phyloP scores from a whole-genome alignment of 2,888 invertebrate genomes.

The Meganola albula region DNA sequence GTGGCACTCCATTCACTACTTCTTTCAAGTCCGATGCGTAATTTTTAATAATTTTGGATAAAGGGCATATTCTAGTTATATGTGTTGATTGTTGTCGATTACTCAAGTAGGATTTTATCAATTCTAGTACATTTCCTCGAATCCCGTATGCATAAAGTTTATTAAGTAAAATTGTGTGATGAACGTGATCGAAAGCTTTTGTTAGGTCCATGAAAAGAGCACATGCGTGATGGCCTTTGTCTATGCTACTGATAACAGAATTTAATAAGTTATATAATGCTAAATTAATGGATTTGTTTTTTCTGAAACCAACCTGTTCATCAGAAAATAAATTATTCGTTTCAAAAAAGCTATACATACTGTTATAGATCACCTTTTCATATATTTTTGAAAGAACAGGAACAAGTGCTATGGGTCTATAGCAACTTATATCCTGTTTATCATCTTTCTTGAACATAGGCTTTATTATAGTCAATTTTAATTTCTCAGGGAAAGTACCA shows the following conservation, averaged over 20 bases:
- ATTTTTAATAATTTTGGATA: too few relatives aligned
- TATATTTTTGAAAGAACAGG: not conserved
- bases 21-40: not conserved
- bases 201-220: not conserved
- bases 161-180: not conserved
- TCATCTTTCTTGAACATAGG: conserved; percentile 3
- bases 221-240: not conserved
- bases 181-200: not conserved
- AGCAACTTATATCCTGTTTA: not conserved
- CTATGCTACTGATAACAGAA: not conserved
- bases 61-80: not conserved
- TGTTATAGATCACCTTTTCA: not conserved
- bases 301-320: conserved; percentile 1
- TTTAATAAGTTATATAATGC: not conserved
- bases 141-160: not conserved
- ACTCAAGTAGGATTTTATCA: not conserved
- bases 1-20: conserved; percentile 3
- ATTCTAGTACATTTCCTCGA: not conserved
- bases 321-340: not conserved
- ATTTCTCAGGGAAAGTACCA: conserved; percentile 1
- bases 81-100: not conserved
- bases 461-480: conserved; percentile 1
- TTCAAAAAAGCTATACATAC: conserved; percentile 1
- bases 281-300: not conserved
- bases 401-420: not conserved